These are phyloP conservation scores for Sinosuthora webbiana DNA, from an alignment of 2,113 vertebrate species.

Conservation along the genomic window DNA sequence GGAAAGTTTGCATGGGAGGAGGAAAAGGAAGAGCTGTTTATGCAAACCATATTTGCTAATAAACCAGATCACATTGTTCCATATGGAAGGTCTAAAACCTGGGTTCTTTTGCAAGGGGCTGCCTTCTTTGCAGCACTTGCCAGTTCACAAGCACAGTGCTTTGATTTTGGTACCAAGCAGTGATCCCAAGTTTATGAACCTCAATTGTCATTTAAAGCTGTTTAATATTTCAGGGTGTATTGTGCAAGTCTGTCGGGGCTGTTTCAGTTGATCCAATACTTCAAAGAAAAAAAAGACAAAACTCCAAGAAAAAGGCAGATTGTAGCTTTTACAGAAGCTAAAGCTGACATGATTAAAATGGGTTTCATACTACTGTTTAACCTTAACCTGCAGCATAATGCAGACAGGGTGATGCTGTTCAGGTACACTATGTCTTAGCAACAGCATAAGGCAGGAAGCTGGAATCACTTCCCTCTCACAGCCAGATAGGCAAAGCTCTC, in stretches of 20 bases:
- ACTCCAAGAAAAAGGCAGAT: background rate
- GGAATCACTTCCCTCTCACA: constrained; percentile 8
- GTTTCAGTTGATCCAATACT: background rate
- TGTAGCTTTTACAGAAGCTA: background rate
- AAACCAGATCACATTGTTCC: background rate
- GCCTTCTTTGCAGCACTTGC: background rate
- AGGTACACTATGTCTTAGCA: background rate
- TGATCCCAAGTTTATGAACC: background rate
- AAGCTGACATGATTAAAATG: background rate
- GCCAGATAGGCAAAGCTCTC: background rate
- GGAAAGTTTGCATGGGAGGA: background rate
- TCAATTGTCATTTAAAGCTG: background rate
- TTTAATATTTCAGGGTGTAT: background rate
- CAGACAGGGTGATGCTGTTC: background rate
- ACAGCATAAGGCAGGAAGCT: background rate
- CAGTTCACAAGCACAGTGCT: background rate
- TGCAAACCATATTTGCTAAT: background rate
- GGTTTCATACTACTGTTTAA: background rate
- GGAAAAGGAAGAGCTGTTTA: background rate
- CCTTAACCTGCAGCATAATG: background rate
- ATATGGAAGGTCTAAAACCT: background rate
- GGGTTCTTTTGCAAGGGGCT: background rate
- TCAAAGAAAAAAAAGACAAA: background rate
- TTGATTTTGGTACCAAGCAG: background rate
- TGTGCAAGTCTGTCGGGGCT: background rate